These are phyloP conservation scores for Ptilonorhynchus violaceus DNA, from an alignment of 2,113 vertebrate species.

Conservation along the genomic window DNA sequence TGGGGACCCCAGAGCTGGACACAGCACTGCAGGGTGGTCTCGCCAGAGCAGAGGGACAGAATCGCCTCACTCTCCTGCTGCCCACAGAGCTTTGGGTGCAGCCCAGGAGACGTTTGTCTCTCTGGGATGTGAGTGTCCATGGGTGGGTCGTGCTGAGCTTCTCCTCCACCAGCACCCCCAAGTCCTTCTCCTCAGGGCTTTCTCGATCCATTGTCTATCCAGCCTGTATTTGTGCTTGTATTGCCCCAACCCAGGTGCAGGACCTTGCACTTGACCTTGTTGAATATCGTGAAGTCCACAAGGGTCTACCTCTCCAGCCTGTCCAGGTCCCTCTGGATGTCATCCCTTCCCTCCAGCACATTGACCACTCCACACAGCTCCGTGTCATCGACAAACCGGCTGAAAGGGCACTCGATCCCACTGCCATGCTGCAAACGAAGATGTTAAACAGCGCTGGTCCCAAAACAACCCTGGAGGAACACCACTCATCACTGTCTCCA, in stretches of 20 bases:
- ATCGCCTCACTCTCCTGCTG: not conserved
- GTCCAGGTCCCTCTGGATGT: not conserved
- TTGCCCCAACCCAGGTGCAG: not conserved
- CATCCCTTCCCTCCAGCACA: not conserved
- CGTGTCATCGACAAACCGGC: too few species aligned
- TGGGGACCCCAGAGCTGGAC: not conserved
- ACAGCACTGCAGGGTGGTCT: not conserved
- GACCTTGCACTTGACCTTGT: not conserved
- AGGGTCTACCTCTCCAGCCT: not conserved
- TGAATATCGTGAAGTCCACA: not conserved
- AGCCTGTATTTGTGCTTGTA: not conserved
- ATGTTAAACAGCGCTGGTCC: not conserved
- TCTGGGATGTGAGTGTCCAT: not conserved
- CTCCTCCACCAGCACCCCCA: not conserved
- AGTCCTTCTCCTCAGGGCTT: not conserved
- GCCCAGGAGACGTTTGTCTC: not conserved
- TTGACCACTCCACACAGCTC: not conserved
- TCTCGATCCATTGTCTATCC: not conserved
- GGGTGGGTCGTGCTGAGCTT: rapidly evolving
- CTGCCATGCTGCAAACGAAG: not conserved
- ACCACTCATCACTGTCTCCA: not conserved
- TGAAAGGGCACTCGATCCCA: rapidly evolving
- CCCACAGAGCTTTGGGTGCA: not conserved
- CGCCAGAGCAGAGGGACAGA: not conserved
- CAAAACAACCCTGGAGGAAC: not conserved